A percentile compares a stretch with the other conserved stretches of the same genome.
Evolutionary conservation across 2,797 vertebrate species (phyloP).

Genomic region (Sus cebifrons): DNA sequence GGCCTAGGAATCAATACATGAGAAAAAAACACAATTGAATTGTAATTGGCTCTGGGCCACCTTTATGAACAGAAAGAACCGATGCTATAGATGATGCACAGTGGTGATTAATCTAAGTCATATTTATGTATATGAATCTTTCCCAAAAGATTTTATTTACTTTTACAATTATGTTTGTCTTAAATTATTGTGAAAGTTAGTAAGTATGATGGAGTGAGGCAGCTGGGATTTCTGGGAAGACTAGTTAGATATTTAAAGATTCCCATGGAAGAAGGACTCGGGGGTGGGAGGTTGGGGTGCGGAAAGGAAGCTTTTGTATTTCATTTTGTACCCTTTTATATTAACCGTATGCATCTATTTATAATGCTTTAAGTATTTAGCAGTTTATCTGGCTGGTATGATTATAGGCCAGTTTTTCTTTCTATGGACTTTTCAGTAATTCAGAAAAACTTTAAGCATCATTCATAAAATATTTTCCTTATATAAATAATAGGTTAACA

Average conservation of each 20-base stretch:
- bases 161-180: constrained; percentile 39
- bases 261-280: background rate
- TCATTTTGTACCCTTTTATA: constrained; percentile 24
- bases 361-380: background rate
- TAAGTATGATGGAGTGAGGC: background rate
- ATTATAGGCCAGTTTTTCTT: constrained; percentile 43
- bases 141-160: constrained; percentile 12
- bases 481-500: background rate
- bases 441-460: constrained; percentile 36
- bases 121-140: background rate
- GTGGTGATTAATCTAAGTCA: background rate
- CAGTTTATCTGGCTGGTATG: constrained; percentile 20
- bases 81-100: background rate
- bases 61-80: background rate
- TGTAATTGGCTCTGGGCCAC: background rate
- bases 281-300: background rate
- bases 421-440: constrained; percentile 49
- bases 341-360: background rate
- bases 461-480: constrained; percentile 52
- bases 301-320: constrained; percentile 8
- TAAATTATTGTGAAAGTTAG: constrained; percentile 67
- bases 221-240: constrained; percentile 21
- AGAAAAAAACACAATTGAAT: constrained; percentile 43
- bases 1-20: constrained; percentile 40
- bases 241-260: constrained; percentile 29